phyloP scores from a whole-genome alignment of 2,888 invertebrate species.

The Laothoe populi region DNA sequence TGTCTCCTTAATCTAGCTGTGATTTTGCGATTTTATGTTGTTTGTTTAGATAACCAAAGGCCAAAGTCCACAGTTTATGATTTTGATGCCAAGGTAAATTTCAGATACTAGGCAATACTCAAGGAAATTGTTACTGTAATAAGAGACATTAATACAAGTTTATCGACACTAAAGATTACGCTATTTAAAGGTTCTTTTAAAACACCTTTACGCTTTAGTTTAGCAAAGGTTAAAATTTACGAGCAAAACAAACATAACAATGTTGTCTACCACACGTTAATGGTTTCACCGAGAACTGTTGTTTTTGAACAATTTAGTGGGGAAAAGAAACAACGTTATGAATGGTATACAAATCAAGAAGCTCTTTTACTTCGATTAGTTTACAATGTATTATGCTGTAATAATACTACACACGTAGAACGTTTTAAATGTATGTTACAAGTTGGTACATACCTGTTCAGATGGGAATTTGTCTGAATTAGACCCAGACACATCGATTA shows the following conservation, averaged over 20 bases:
- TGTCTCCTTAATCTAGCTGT: conserved; percentile 56
- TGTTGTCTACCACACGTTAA: not conserved
- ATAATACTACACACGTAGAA: conserved; percentile 27
- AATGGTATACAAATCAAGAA: conserved; percentile 13
- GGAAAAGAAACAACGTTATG: conserved; percentile 2
- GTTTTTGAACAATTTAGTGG: conserved; percentile 12
- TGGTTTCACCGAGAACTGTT: conserved; percentile 2
- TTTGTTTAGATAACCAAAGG: conserved; percentile 64
- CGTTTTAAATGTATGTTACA: conserved; percentile 20
- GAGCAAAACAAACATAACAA: not conserved
- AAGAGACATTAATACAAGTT: conserved; percentile 33
- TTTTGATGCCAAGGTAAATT: conserved; percentile 67
- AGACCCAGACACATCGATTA: conserved; percentile 91
- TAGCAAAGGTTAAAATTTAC: not conserved
- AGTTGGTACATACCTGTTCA: conserved; percentile 76
- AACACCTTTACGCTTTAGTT: conserved; percentile 25
- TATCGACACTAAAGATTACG: conserved; percentile 50
- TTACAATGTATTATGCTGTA: conserved; percentile 13
- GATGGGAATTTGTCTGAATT: conserved; percentile 86
- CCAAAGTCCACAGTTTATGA: conserved; percentile 48
- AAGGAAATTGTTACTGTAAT: conserved; percentile 44
- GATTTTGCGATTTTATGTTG: conserved; percentile 58
- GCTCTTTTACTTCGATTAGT: conserved; percentile 2
- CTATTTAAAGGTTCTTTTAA: conserved; percentile 46
- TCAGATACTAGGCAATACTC: conserved; percentile 45